Base-by-base conservation (phyloP, 1,140 invertebrate species). In the Trachymyrmex cornetzi region DNA sequence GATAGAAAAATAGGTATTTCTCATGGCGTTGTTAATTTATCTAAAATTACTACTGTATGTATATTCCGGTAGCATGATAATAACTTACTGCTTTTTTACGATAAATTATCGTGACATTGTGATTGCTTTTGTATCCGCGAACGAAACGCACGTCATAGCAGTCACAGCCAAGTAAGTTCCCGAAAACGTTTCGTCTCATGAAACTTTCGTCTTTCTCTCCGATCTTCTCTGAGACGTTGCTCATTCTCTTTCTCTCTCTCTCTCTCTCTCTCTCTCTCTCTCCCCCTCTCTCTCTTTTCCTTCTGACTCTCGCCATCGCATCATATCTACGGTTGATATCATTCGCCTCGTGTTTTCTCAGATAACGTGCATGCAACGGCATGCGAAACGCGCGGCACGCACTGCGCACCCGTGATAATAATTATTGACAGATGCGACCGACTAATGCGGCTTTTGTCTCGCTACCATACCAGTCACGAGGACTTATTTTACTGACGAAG, bases 271-370 rank as follows among this genome's bases (percentile, higher is more conserved):
- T n/a, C n/a, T n/a, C n/a, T n/a, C n/a, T 55, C 24, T 67, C 30
- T 86, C 53, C 69, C 24, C 19, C 44, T 69, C 11, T 79, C 48
- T 50, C 50, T 66, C 44, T 77, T 27, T 74, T 16, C 0, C 0
- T 19, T 24, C 50, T n/a, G n/a, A n/a, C n/a, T n/a, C n/a, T n/a
- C n/a, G n/a, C n/a, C n/a, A n/a, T n/a, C n/a, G n/a, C n/a, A n/a
- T n/a, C n/a, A n/a, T n/a, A n/a, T n/a, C n/a, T 91, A 74, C 88
- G 87, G 91, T 92, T 92, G 91, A 92, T 92, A 92, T 92, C 89
- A 75, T 44, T 61, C 77, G 89, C 74, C 91, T 92, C 87, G 81
- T 92, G 72, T 92, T 92, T 91, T 92, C 88, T 91, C 77, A 87
- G 88, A 92, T 90, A 92, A 92, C 77, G 86, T 77, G 48, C 75